A percentile compares a stretch with the other conserved stretches of the same genome.
phyloP scores from a whole-genome alignment of 1,140 invertebrate genomes.

The Hylyphantes graminicola region DNA sequence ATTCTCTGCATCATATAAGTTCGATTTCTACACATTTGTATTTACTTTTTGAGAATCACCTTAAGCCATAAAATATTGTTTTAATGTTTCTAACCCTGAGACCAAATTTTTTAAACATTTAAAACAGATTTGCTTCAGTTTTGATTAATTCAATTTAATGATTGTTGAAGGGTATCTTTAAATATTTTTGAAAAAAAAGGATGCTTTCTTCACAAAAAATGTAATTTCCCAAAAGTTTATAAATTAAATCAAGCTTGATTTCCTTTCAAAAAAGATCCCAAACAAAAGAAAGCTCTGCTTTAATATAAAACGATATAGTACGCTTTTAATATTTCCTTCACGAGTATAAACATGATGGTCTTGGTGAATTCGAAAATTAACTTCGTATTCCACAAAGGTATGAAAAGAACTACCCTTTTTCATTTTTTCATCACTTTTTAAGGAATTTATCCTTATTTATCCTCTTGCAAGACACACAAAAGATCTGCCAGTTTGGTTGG shows the following conservation, averaged over 20 bases:
- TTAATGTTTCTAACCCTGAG: too few species aligned
- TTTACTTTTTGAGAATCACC: too few species aligned
- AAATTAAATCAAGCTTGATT: not conserved
- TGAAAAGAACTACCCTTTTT: slow-evolving; percentile 7
- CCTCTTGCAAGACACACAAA: slow-evolving; percentile 9
- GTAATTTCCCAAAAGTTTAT: too few species aligned
- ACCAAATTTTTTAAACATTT: too few species aligned
- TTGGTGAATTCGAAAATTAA: slow-evolving; percentile 28
- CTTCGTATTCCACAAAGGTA: slow-evolving; percentile 33
- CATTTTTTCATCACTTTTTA: slow-evolving; percentile 33
- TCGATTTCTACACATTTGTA: too few species aligned
- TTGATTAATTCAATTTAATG: too few species aligned
- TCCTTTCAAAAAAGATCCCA: not conserved
- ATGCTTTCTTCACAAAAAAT: too few species aligned
- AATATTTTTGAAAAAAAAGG: too few species aligned
- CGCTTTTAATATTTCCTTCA: slow-evolving; percentile 28
- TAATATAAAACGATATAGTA: not conserved
- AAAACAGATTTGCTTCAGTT: too few species aligned
- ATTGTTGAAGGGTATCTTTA: too few species aligned
- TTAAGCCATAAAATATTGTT: too few species aligned
- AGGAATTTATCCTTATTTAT: slow-evolving; percentile 32
- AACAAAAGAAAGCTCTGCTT: not conserved
- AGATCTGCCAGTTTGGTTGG: not conserved
- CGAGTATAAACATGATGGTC: slow-evolving; percentile 2
- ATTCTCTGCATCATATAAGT: too few species aligned